Percentiles rank a stretch among this genome's conserved stretches.
phyloP scores from a whole-genome alignment of 2,888 invertebrate genomes.

The Drosophila barbarae region DNA sequence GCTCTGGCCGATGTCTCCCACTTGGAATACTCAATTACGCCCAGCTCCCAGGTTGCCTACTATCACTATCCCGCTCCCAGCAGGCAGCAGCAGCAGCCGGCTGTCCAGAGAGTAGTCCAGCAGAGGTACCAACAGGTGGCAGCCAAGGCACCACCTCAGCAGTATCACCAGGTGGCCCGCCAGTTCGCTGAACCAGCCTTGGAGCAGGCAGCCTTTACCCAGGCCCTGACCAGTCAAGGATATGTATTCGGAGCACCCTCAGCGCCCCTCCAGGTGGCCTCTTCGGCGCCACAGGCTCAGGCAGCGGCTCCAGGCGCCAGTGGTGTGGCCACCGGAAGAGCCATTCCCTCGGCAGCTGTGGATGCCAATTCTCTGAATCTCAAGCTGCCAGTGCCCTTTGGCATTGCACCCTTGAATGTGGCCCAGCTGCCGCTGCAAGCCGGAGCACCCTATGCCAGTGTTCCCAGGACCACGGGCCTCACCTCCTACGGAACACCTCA shows the following conservation, averaged over 20 bases:
- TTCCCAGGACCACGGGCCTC: constrained; percentile 66
- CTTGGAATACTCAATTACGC: constrained; percentile 53
- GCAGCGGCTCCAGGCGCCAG: neutral
- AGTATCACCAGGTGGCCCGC: constrained; percentile 48
- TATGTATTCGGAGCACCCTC: constrained; percentile 59
- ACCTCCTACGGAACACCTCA: constrained; percentile 75
- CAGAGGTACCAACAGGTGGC: constrained; percentile 28
- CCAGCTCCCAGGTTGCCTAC: constrained; percentile 55
- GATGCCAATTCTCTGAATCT: constrained; percentile 71
- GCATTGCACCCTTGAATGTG: constrained; percentile 68
- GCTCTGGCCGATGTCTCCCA: constrained; percentile 57
- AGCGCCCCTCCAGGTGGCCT: constrained; percentile 26
- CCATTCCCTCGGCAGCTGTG: constrained; percentile 28
- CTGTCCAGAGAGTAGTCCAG: constrained; percentile 12
- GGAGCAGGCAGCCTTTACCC: constrained; percentile 74
- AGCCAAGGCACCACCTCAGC: constrained; percentile 22
- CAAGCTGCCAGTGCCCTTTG: constrained; percentile 73
- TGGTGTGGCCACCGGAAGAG: constrained; percentile 34
- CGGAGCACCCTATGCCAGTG: constrained; percentile 72
- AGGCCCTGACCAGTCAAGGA: constrained; percentile 72
- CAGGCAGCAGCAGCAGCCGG: constrained; percentile 12
- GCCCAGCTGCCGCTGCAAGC: constrained; percentile 72
- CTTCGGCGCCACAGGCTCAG: constrained; percentile 10
- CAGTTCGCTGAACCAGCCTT: constrained; percentile 68
- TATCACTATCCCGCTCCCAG: constrained; percentile 73